Base-by-base conservation (phyloP, 1,140 invertebrate genomes). In the Zeugodacus cucurbitae region DNA sequence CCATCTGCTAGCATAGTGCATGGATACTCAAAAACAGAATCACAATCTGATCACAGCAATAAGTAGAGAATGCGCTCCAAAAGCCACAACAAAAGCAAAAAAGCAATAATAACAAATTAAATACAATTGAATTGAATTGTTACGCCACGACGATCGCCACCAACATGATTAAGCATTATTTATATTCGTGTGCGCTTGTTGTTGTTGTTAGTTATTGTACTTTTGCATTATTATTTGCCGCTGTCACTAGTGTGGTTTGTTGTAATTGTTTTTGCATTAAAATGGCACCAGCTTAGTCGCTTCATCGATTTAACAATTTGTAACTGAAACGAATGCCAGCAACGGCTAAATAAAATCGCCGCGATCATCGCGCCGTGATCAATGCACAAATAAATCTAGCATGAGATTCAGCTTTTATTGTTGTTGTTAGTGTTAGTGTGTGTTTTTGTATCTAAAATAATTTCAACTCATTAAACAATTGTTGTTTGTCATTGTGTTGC, bases 251-350 rank as follows among this genome's bases (percentile, higher is more conserved):
- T 54, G 44, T 29, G 74, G 7, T 48, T 48, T n/a, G 64, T 7
- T 82, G 74, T 82, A 82, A 82, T 90, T 92, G 92, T 92, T 92
- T 92, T 92, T 92, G 91, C 91, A 92, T 90, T 92, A 92, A 91
- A 89, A 59, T 59, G 90, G 90, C 87, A 89, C 89, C 74, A 82
- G 89, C 88, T 90, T 89, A 90, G 89, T 89, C 89, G 82, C 89
- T 59, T 58, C 29, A 86, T 54, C 41, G 74, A 82, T 82, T 82
- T 48, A 82, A 82, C 74, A 82, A 82, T 82, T 82, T 82, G 74
- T 82, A 82, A 82, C 74, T 82, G 41, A 82, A 82, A 82, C 74
- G 37, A 82, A 82, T 48, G n/a, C 7, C 41, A 78, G 74, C 20
- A 17, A 26, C 34, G 14, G 74, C 41, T 34, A 26, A 82, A 3